phyloP scores from a whole-genome alignment of 92 coral and sea anemone species.

The Heliopora coerulea region DNA sequence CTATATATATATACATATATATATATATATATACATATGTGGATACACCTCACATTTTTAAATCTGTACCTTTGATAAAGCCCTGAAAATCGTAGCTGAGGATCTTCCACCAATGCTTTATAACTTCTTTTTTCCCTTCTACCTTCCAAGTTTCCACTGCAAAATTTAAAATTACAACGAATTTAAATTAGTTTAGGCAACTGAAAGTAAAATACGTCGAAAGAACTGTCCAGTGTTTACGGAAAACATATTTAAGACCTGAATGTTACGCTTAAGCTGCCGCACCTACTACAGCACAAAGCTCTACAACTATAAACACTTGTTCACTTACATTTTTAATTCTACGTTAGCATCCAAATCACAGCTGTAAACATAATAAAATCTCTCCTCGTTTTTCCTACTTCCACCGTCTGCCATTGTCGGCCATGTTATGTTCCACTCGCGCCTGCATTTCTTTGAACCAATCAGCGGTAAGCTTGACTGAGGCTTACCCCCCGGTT shows the following conservation, averaged over 20 bases:
- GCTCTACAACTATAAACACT: neutral
- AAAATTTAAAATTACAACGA: neutral
- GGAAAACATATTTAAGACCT: too few relatives aligned
- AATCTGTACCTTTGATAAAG: conserved; percentile 74
- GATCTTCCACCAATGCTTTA: conserved; percentile 83
- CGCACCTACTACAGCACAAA: neutral
- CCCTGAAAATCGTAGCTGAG: conserved; percentile 89
- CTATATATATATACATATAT: too few relatives aligned
- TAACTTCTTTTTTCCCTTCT: conserved; percentile 83
- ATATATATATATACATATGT: neutral
- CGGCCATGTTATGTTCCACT: neutral
- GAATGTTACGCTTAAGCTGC: too few relatives aligned
- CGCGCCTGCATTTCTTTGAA: too few relatives aligned
- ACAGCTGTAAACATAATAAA: conserved; percentile 89
- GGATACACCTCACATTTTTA: neutral
- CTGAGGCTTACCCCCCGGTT: too few relatives aligned
- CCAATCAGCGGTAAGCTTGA: too few relatives aligned
- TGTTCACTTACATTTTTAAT: conserved; percentile 80
- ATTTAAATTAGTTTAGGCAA: neutral
- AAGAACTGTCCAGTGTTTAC: too few relatives aligned
- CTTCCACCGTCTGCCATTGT: conserved; percentile 15
- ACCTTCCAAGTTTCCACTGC: conserved; percentile 93
- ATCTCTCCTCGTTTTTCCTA: conserved; percentile 53
- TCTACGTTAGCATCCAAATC: conserved; percentile 95
- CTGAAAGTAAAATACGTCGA: too few relatives aligned